Percentiles rank a stretch among this genome's conserved stretches.
phyloP scores from a whole-genome alignment of 2,113 vertebrate genomes.

The Turnix velox region DNA sequence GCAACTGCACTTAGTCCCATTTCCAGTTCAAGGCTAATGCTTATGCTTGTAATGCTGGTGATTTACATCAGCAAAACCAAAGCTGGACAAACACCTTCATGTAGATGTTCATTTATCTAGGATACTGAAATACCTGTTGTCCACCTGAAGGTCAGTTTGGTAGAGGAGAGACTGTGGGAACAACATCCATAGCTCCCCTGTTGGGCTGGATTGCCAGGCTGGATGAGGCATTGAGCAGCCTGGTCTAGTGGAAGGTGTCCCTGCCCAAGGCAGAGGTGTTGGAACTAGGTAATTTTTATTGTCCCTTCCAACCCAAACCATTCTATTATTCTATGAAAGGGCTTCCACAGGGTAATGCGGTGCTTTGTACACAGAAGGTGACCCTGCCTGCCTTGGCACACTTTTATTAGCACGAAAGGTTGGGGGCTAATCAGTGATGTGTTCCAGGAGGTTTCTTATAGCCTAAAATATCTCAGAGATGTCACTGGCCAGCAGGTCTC shows the following conservation, averaged over 20 bases:
- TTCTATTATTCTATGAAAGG: no score
- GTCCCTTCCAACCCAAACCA: no score
- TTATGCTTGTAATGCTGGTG: no score
- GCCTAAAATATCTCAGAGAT: background rate
- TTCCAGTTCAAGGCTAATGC: background rate
- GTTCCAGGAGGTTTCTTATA: background rate
- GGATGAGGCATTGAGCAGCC: no score
- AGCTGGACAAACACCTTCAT: background rate
- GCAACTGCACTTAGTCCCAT: background rate
- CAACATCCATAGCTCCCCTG: accelerated
- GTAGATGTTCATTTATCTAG: accelerated
- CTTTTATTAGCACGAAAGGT: background rate
- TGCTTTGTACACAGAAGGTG: background rate
- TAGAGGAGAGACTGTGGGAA: background rate
- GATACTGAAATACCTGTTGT: background rate
- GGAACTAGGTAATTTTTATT: no score
- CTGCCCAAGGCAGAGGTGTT: no score
- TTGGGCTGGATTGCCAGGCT: background rate
- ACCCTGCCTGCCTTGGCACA: background rate
- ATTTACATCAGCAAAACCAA: no score
- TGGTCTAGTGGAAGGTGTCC: no score
- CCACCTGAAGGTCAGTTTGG: background rate
- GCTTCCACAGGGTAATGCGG: no score
- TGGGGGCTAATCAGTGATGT: accelerated
- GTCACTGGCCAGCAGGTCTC: background rate